Percentiles rank a stretch among this genome's conserved stretches.
Evolutionary conservation across 2,888 invertebrate species (phyloP).

Genomic region (Corbicula japonica): DNA sequence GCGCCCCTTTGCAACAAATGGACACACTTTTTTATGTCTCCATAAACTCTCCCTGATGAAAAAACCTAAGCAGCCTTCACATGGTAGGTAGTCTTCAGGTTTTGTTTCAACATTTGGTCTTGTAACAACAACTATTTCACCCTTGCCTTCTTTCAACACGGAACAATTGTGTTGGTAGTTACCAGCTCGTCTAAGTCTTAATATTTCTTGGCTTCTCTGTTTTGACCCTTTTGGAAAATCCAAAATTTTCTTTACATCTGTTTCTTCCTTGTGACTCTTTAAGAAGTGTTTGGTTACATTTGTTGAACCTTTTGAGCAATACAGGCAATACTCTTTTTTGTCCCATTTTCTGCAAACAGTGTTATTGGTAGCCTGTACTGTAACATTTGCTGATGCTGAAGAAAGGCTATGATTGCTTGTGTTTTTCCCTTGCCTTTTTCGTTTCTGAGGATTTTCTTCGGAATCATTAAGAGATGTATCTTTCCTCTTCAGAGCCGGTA

Average conservation of each 20-base stretch:
- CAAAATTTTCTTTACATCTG: conserved; percentile 30
- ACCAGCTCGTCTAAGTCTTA: conserved; percentile 47
- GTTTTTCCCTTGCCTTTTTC: background rate
- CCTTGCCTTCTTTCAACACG: conserved; percentile 44
- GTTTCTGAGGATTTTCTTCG: background rate
- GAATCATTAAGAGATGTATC: conserved; percentile 1
- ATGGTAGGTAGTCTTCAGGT: conserved; percentile 39
- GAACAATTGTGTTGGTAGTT: conserved; percentile 44
- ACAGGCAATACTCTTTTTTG: conserved; percentile 47
- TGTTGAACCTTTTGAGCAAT: conserved; percentile 34
- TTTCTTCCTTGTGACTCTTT: conserved; percentile 35
- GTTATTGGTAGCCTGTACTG: conserved; percentile 30
- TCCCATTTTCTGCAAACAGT: conserved; percentile 38
- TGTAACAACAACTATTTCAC: conserved; percentile 22
- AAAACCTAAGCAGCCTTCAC: conserved; percentile 51
- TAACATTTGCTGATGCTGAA: background rate
- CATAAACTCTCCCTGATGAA: conserved; percentile 47
- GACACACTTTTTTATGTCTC: conserved; percentile 43
- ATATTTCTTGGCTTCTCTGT: conserved; percentile 33
- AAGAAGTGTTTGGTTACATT: conserved; percentile 51
- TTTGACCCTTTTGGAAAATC: conserved; percentile 23
- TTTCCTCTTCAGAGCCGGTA: conserved; percentile 5
- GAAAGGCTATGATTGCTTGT: background rate
- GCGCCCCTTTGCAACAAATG: conserved; percentile 26
- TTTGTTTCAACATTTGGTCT: conserved; percentile 13